Evolutionary conservation across 2,888 invertebrate genomes (phyloP), one percentile per base, ranked within the genome.

Genomic region (Nomada ruficornis): DNA sequence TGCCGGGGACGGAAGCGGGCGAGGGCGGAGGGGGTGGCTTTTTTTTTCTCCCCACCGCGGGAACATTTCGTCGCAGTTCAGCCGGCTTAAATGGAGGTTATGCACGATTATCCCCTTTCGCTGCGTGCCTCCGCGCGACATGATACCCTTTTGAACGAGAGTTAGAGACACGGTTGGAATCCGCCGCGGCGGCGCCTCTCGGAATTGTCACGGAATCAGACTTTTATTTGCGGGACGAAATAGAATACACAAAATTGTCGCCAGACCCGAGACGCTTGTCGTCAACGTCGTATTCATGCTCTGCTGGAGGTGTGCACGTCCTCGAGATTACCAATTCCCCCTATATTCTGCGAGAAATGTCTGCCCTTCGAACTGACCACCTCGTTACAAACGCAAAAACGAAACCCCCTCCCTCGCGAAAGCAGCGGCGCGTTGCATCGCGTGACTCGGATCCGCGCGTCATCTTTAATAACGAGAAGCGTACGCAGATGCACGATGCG

Each of bases 11-110:
- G 60, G 47, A 18, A 73, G 54, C 36, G 50, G 44, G 29, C 55
- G 67, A 62, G 70, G 79, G 68, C 75, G 71, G 68, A 79, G 64
- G 70, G 10, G 20, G 18, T 29, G 29, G 9, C 50, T 52, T 42
- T 55, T 36, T 36, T 23, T 36, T 29, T 85, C 26, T 85, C 86
- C 87, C 84, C 83, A 83, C 72, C 62, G 73, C 74, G 76, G 77
- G 75, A 60, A 70, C 75, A 65, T 71, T 75, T 65, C 80, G 72
- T 80, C 80, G 84, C 76, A 73, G 82, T 84, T 86, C 84, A 83
- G 75, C 77, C 85, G 73, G 83, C 65, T 88, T 88, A 83, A 88
- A 79, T 75, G 76, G 80, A 84, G 84, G 89, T 89, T 88, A 88
- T 70, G 76, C 82, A 69, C 82, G 87, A 88, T 88, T 88, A 88